A percentile compares a stretch with the other conserved stretches of the same genome.
Conservation (phyloP, 2,797 vertebrate species). For the Pangasius mekongensis region DNA sequence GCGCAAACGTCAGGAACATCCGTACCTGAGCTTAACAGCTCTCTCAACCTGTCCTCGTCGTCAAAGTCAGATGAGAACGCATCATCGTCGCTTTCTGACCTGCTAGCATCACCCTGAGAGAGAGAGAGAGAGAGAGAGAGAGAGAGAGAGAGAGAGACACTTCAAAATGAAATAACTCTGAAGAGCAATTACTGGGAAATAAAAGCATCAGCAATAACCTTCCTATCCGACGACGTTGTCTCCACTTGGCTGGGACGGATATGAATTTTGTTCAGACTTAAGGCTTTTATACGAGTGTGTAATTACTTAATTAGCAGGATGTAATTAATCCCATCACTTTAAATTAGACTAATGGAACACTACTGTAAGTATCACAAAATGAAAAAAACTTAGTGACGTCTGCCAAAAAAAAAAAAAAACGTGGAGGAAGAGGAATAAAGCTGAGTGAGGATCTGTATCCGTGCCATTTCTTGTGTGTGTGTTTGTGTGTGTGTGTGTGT, state of each 20-base stretch:
- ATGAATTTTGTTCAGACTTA: not conserved
- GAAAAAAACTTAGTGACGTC: not conserved
- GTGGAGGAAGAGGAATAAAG: not conserved
- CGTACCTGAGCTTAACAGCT: slow-evolving; percentile 72
- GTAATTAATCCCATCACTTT: not conserved
- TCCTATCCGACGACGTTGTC: not conserved
- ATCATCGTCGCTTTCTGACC: slow-evolving; percentile 82
- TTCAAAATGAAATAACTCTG: slow-evolving; percentile 19
- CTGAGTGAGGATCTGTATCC: slow-evolving; percentile 61
- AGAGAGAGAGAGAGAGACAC: not conserved
- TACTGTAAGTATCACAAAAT: not conserved
- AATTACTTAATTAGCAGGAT: slow-evolving; percentile 3
- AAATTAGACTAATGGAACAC: not conserved
- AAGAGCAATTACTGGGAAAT: not conserved
- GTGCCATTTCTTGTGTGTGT: slow-evolving; percentile 15
- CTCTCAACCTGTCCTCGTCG: slow-evolving; percentile 79
- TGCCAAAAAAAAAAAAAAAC: not conserved
- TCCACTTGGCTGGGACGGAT: not conserved
- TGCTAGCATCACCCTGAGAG: slow-evolving; percentile 80
- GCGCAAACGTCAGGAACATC: not conserved
- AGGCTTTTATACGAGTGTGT: not conserved
- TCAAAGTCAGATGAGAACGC: slow-evolving; percentile 77
- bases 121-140: slow-evolving; percentile 46
- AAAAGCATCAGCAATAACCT: slow-evolving; percentile 16
- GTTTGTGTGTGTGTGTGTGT: slow-evolving; percentile 34